Percentiles rank a stretch among this genome's conserved stretches.
phyloP scores from a whole-genome alignment of 2,797 vertebrate genomes.

The Epinephelus malabaricus region DNA sequence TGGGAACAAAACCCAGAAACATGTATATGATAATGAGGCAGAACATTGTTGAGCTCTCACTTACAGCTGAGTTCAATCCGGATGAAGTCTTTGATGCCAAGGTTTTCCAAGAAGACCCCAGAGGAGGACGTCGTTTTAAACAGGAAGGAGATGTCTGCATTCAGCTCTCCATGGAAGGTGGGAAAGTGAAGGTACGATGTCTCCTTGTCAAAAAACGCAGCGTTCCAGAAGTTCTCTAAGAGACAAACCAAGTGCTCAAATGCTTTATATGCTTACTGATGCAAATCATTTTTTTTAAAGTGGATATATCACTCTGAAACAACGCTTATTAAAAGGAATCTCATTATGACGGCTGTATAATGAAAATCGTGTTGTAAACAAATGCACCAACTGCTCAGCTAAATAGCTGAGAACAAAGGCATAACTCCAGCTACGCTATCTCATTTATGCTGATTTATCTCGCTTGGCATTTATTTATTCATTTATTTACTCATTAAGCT shows the following conservation, averaged over 20 bases:
- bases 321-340: conserved; percentile 58
- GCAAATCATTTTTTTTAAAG: neutral
- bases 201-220: conserved; percentile 94
- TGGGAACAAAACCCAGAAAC: neutral
- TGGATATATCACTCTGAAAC: conserved; percentile 29
- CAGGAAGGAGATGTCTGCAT: conserved; percentile 95
- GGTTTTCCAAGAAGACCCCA: conserved; percentile 96
- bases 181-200: conserved; percentile 97
- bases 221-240: conserved; percentile 93
- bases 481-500: conserved; percentile 50
- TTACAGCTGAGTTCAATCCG: conserved; percentile 94
- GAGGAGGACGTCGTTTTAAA: conserved; percentile 96
- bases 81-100: conserved; percentile 97
- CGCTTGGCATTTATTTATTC: conserved; percentile 43
- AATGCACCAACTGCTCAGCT: conserved; percentile 72
- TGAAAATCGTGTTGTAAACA: conserved; percentile 68
- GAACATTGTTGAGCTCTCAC: conserved; percentile 66
- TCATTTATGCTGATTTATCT: conserved; percentile 70
- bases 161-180: conserved; percentile 94
- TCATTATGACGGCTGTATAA: conserved; percentile 59
- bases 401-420: conserved; percentile 73
- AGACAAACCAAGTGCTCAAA: conserved; percentile 33
- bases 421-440: conserved; percentile 47
- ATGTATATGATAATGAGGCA: neutral
- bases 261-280: neutral